phyloP scores from a whole-genome alignment of 2,113 vertebrate genomes.

The Burhinus oedicnemus region DNA sequence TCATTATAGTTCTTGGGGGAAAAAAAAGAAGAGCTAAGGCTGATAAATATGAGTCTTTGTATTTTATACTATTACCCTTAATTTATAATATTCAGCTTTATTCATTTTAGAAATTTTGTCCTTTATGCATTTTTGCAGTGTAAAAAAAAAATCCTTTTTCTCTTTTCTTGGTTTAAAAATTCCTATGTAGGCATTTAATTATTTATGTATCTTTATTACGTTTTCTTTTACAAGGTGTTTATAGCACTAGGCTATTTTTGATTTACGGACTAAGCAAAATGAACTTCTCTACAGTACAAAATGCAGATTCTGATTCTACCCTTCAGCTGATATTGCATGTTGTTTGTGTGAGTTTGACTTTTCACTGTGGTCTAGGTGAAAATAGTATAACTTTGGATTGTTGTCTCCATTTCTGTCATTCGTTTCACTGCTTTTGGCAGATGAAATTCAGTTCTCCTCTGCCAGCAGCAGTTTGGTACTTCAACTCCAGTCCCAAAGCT shows the following conservation, averaged over 20 bases:
- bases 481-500: background rate
- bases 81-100: background rate
- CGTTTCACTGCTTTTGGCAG: background rate
- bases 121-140: background rate
- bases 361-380: background rate
- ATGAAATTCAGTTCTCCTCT: background rate
- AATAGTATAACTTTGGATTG: background rate
- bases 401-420: background rate
- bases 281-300: background rate
- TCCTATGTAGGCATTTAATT: background rate
- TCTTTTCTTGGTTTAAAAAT: slow-evolving; percentile 1
- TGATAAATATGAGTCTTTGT: background rate
- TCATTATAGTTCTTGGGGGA: background rate
- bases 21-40: background rate
- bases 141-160: background rate
- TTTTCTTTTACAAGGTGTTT: slow-evolving; percentile 10
- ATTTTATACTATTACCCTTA: background rate
- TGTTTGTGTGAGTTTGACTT: background rate
- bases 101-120: background rate
- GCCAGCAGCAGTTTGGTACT: background rate
- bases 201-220: slow-evolving; percentile 42
- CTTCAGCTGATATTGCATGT: slow-evolving; percentile 12
- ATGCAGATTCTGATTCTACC: background rate
- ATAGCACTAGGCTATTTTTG: slow-evolving; percentile 21
- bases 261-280: slow-evolving; percentile 52